Evolutionary conservation across 2,113 vertebrate species (phyloP), one percentile per base, ranked within the genome.

Genomic region (Thymallus thymallus): DNA sequence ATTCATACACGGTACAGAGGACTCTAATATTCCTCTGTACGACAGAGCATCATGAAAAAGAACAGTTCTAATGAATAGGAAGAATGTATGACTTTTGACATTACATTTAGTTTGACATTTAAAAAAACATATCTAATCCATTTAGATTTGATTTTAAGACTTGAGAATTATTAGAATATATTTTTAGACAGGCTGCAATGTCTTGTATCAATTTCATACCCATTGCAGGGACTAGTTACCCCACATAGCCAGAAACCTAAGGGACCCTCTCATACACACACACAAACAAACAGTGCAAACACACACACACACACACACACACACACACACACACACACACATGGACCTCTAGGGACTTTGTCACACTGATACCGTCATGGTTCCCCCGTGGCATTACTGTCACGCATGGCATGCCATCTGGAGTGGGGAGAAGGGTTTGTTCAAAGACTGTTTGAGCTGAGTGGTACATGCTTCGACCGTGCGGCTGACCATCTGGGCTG

Each of bases 401-500:
- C 90, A 88, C 84, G 85, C 84, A 85, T 77, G 76, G 80, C 82
- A 78, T 84, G 87, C 90, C 90, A 91, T 91, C 90, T 91, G 90
- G 88, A 90, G 86, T 16, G 71, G 74, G 86, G 81, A 87, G 81
- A 83, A 83, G 80, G 75, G 82, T 89, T 88, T 90, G 85, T 89
- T 87, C 70, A 82, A 86, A 79, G 85, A 79, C 84, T 87, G 88
- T 90, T 87, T 83, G 85, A 88, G 80, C 81, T 46, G 76, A 90
- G 82, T 80, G 82, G 80, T 90, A 85, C 88, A 90, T 86, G 84
- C 87, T 85, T 89, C 80, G 72, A 87, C 84, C 86, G 84, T 88
- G 86, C 82, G 87, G 87, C 81, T 84, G 82, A 87, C 91, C 90
- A 92, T 93, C 91, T 93, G 90, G 83, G 87, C 88, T 81, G 85